Conservation (phyloP, 1,140 invertebrate genomes). For the Phymorhynchus buccinoides region DNA sequence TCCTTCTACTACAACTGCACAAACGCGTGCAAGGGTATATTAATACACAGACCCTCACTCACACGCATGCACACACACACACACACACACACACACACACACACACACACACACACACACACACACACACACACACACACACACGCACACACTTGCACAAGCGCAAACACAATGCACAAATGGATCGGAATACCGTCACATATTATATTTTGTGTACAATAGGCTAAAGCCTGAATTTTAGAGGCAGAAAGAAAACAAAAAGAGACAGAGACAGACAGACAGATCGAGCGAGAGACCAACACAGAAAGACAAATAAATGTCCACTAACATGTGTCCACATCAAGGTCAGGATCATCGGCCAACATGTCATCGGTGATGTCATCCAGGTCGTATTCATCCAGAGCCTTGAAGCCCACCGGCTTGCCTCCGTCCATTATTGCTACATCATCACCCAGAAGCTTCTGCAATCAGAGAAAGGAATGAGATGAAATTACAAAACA, state of each 20-base stretch:
- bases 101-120: neutral
- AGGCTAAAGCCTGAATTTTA: too few relatives aligned
- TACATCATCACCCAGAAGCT: constrained; percentile 61
- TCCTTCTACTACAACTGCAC: too few relatives aligned
- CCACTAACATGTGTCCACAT: constrained; percentile 59
- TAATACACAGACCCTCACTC: neutral
- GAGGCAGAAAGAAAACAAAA: neutral
- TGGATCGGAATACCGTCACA: too few relatives aligned
- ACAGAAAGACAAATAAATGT: too few relatives aligned
- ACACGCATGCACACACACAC: neutral
- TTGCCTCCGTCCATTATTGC: constrained; percentile 52
- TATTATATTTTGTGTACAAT: too few relatives aligned
- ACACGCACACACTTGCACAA: neutral
- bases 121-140: neutral
- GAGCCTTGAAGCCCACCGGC: constrained; percentile 56
- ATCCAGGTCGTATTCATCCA: constrained; percentile 55
- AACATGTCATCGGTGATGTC: constrained; percentile 60
- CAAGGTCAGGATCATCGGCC: constrained; percentile 62
- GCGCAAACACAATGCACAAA: neutral
- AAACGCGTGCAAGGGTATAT: too few relatives aligned
- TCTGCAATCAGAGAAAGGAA: too few relatives aligned
- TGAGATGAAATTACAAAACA: neutral
- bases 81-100: neutral
- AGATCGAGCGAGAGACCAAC: neutral
- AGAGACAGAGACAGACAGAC: constrained; percentile 28